Base-by-base conservation (phyloP, 2,888 invertebrate species). In the Bugulina stolonifera region DNA sequence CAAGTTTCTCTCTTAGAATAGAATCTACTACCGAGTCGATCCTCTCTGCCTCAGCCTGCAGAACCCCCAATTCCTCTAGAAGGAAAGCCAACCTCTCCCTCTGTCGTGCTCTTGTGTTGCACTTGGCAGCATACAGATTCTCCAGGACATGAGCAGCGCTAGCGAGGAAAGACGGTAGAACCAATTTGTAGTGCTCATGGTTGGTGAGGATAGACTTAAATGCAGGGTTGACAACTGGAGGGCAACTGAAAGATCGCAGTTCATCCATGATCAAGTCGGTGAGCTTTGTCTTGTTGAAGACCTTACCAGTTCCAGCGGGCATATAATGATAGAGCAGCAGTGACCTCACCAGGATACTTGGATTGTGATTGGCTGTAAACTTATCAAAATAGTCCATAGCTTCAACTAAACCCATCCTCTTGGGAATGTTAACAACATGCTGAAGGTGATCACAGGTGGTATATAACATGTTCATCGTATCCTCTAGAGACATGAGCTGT, bases 71-170 rank as follows among this genome's bases (percentile, higher is more conserved):
- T 78, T 97, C 97, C 80, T 94, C 93, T 58, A 98, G 87, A 72
- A 95, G 86, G 79, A 93, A 89, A 0, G 93, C 93, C 73, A 97
- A 87, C 86, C 94, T 95, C 83, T 98, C 97, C 73, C 97, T 88
- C 84, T 97, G 97, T 43, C 98, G 87, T 1, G 98, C 96, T 76
- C 95, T 88, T 85, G 98, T 98, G 84, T 95, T 94, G 0, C 98
- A 97, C 81, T 92, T 93, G 73, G 70, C 70, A n/a, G 23, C 54
- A 22, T 35, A 29, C 70, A 70, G 29, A 54, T 23, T 54, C 29
- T 54, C 72, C 57, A 74, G 73, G 69, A 25, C 69, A 58, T 23
- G 73, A 54, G 29, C 43, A 57, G 34, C 34, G 35, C 34, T 72
- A 55, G 29, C 29, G n/a, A 55, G 71, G 25, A 73, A 73, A 54